phyloP scores from a whole-genome alignment of 1,140 invertebrate species.

The Helicoverpa armigera region DNA sequence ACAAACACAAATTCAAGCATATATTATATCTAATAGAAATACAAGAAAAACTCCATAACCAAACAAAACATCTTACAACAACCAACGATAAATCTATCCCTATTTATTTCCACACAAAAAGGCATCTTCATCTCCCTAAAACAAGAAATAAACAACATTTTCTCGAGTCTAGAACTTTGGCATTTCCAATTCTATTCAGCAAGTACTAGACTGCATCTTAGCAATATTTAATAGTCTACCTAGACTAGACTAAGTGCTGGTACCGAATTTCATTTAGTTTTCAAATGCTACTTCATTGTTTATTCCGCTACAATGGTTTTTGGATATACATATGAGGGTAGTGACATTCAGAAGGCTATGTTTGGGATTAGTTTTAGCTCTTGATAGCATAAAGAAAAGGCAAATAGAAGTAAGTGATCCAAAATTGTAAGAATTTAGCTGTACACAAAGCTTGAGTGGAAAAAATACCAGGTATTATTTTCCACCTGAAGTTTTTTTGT shows the following conservation, averaged over 20 bases:
- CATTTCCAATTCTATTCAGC: slow-evolving; percentile 32
- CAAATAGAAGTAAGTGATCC: no score
- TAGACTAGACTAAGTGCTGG: slow-evolving; percentile 17
- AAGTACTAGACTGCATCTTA: not conserved
- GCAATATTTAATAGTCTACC: slow-evolving; percentile 29
- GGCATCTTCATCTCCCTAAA: not conserved
- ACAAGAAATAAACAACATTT: slow-evolving; percentile 2
- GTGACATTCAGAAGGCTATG: not conserved
- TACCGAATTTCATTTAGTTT: slow-evolving; percentile 30
- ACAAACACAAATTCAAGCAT: no score
- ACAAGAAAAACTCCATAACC: not conserved
- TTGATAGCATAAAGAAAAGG: no score
- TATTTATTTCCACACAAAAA: not conserved
- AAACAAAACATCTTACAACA: not conserved
- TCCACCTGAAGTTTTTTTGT: no score
- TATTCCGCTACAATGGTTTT: not conserved
- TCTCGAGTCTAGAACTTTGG: not conserved
- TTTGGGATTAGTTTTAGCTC: no score
- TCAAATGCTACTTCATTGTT: slow-evolving; percentile 19
- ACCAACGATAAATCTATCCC: not conserved
- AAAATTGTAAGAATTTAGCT: no score
- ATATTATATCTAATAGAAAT: no score
- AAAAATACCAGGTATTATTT: no score
- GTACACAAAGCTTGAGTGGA: no score
- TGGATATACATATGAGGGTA: not conserved